Evolutionary conservation across 1,140 invertebrate species (phyloP).

Genomic region (Euura saliciscinereae): DNA sequence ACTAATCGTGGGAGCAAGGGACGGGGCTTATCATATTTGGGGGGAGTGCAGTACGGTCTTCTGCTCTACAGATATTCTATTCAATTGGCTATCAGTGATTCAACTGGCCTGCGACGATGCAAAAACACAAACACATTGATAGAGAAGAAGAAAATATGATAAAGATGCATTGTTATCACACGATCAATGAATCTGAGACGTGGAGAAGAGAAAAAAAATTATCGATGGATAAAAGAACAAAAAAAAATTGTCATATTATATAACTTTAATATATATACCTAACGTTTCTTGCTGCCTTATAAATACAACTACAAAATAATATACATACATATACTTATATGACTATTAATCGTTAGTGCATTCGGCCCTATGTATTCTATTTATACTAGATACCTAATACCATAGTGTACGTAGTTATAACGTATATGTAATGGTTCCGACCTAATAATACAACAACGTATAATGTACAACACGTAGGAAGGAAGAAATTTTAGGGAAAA

Average conservation of each 20-base stretch:
- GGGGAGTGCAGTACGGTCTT: too few relatives aligned
- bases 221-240: too few relatives aligned
- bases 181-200: too few relatives aligned
- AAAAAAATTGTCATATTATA: conserved; percentile 32
- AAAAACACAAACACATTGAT: too few relatives aligned
- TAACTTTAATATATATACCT: too few relatives aligned
- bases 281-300: conserved; percentile 48
- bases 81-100: background rate
- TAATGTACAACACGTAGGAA: background rate
- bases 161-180: too few relatives aligned
- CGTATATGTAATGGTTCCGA: conserved; percentile 7
- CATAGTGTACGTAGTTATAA: too few relatives aligned
- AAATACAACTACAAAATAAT: conserved; percentile 41
- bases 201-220: too few relatives aligned
- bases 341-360: background rate
- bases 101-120: background rate
- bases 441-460: conserved; percentile 7
- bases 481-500: background rate
- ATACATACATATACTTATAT: background rate
- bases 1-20: too few relatives aligned
- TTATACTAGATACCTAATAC: background rate
- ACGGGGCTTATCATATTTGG: too few relatives aligned
- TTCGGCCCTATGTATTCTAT: background rate
- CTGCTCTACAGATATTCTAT: too few relatives aligned
- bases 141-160: too few relatives aligned